These are phyloP conservation scores for Halyomorpha halys DNA, from an alignment of 1,140 invertebrate species.

Conservation along the genomic window DNA sequence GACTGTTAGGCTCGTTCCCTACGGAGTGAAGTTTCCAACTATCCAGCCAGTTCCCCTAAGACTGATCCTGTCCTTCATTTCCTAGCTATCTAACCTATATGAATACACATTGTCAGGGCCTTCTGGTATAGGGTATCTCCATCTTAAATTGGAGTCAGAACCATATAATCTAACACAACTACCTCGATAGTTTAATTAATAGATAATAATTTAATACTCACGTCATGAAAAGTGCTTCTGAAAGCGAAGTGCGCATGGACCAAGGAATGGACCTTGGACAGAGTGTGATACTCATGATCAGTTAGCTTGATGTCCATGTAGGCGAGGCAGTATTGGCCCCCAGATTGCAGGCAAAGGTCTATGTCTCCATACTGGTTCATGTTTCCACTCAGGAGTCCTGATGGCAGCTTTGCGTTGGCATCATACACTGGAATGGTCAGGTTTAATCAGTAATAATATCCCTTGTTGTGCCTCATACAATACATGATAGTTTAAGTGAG, in stretches of 20 bases:
- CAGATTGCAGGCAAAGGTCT: constrained; percentile 47
- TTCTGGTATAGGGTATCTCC: too few species aligned
- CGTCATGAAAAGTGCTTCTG: constrained; percentile 49
- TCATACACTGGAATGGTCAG: constrained; percentile 46
- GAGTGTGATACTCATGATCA: constrained; percentile 39
- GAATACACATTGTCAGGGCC: too few species aligned
- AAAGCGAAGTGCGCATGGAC: constrained; percentile 52
- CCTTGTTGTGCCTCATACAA: too few species aligned
- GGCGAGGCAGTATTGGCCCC: constrained; percentile 50
- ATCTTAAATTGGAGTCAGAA: too few species aligned
- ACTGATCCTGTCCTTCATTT: too few species aligned
- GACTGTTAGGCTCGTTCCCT: too few species aligned
- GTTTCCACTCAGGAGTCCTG: constrained; percentile 50
- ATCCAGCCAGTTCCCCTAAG: too few species aligned
- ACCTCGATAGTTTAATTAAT: background rate
- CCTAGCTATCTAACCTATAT: too few species aligned
- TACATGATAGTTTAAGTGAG: too few species aligned
- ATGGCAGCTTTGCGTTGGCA: constrained; percentile 48
- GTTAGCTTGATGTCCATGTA: constrained; percentile 43
- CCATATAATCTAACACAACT: too few species aligned
- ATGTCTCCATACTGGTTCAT: constrained; percentile 53
- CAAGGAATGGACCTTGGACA: constrained; percentile 45
- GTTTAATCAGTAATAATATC: too few species aligned
- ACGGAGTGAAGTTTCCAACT: too few species aligned
- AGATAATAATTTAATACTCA: constrained; percentile 37